Evolutionary conservation across 2,113 vertebrate genomes (phyloP).

Genomic region (Oryzias woworae): DNA sequence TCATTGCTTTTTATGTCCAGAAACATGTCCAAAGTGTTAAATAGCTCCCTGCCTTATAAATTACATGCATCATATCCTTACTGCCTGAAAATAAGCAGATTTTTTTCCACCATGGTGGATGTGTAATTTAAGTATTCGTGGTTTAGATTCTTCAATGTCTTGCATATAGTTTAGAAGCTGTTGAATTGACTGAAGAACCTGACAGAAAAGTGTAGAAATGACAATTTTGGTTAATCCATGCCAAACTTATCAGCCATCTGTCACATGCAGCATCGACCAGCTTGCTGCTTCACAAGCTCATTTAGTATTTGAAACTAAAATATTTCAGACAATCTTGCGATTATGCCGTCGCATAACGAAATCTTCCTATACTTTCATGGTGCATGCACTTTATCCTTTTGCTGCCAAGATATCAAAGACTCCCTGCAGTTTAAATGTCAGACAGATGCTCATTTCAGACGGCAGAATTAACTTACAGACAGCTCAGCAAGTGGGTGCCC

Average conservation of each 20-base stretch:
- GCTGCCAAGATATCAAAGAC: slow-evolving; percentile 41
- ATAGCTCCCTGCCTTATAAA: not conserved
- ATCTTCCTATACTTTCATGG: slow-evolving; percentile 27
- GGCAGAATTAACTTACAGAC: slow-evolving; percentile 70
- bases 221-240: slow-evolving; percentile 67
- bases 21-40: not conserved
- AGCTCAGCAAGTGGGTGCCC: slow-evolving; percentile 40
- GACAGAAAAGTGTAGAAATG: slow-evolving; percentile 69
- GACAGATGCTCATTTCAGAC: slow-evolving; percentile 58
- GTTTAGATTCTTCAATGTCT: slow-evolving; percentile 39
- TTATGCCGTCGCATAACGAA: slow-evolving; percentile 40
- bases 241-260: slow-evolving; percentile 77
- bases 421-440: slow-evolving; percentile 71
- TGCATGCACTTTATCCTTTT: slow-evolving; percentile 32
- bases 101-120: slow-evolving; percentile 19
- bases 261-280: slow-evolving; percentile 60
- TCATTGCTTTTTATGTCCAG: not conserved
- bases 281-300: slow-evolving; percentile 52
- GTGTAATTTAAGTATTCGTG: slow-evolving; percentile 42
- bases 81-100: slow-evolving; percentile 15
- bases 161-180: slow-evolving; percentile 50
- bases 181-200: slow-evolving; percentile 58
- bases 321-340: slow-evolving; percentile 64
- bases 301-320: slow-evolving; percentile 55
- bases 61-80: slow-evolving; percentile 17